A percentile compares a stretch with the other conserved stretches of the same genome.
Conservation (phyloP, 2,888 invertebrate genomes). For the Drosophila paramelanica region DNA sequence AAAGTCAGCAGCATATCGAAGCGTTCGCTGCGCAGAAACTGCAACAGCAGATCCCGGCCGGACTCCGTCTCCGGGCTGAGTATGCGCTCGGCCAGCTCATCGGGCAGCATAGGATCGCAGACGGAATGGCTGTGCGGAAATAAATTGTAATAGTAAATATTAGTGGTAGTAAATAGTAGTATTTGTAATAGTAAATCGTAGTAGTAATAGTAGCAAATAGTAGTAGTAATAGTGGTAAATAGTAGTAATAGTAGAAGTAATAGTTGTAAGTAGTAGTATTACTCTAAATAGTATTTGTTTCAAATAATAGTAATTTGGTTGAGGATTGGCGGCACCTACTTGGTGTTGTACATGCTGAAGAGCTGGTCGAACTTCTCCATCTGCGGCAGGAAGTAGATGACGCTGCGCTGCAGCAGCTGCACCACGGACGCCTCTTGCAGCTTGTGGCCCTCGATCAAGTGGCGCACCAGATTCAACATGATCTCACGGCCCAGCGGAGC, state of each 20-base stretch:
- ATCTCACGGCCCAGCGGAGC: constrained; percentile 95
- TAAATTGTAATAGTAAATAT: too few species aligned
- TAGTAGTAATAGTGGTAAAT: too few species aligned
- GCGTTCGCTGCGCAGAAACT: constrained; percentile 88
- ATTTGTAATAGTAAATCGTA: too few species aligned
- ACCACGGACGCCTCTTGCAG: constrained; percentile 89
- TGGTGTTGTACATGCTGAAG: constrained; percentile 73
- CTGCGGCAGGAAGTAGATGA: constrained; percentile 92
- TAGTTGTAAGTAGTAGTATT: too few species aligned
- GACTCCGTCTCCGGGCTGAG: constrained; percentile 84
- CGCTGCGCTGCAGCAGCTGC: constrained; percentile 89
- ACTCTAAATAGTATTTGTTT: too few species aligned
- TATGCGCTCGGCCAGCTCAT: constrained; percentile 89
- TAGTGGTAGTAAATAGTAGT: too few species aligned
- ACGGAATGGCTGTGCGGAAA: constrained; percentile 70
- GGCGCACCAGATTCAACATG: constrained; percentile 91
- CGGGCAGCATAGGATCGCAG: constrained; percentile 82
- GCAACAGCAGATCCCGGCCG: constrained; percentile 86
- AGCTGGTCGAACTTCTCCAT: constrained; percentile 78
- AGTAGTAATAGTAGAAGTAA: too few species aligned
- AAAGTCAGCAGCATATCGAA: constrained; percentile 91
- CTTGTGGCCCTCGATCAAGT: constrained; percentile 90
- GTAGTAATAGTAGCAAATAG: too few species aligned
- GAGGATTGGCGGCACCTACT: constrained; percentile 66
- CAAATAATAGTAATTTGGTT: too few species aligned